Percentiles rank a stretch among this genome's conserved stretches.
Conservation (phyloP, 2,888 invertebrate species). For the Hemithea aestivaria region DNA sequence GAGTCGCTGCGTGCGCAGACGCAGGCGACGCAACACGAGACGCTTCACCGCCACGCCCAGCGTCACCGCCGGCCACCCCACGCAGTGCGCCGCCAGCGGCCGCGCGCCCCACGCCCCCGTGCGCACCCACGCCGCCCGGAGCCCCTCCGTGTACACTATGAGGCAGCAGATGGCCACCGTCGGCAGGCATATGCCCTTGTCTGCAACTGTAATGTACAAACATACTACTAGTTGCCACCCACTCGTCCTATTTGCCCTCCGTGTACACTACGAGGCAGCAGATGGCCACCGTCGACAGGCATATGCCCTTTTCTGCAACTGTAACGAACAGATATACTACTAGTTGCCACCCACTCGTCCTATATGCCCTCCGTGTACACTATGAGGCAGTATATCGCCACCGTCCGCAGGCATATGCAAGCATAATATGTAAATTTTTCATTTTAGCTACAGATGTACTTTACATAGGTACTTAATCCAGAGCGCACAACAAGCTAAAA, state of each 20-base stretch:
- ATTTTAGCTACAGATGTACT: too few relatives aligned
- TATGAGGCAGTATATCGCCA: slow-evolving; percentile 95
- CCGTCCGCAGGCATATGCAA: slow-evolving; percentile 96
- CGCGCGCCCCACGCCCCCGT: slow-evolving; percentile 90
- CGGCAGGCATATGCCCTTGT: slow-evolving; percentile 95
- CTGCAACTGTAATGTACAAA: slow-evolving; percentile 80
- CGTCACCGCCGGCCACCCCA: slow-evolving; percentile 94
- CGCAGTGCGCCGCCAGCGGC: slow-evolving; percentile 97
- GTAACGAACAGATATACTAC: too few relatives aligned
- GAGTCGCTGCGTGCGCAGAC: slow-evolving; percentile 93
- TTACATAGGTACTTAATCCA: too few relatives aligned
- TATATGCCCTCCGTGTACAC: slow-evolving; percentile 95
- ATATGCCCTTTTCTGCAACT: slow-evolving; percentile 91
- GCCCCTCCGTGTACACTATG: slow-evolving; percentile 96
- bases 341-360: slow-evolving; percentile 90
- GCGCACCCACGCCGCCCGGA: slow-evolving; percentile 87
- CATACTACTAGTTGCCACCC: too few relatives aligned
- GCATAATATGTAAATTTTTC: too few relatives aligned
- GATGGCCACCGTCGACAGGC: slow-evolving; percentile 94
- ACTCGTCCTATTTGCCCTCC: slow-evolving; percentile 91
- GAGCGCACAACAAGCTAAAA: too few relatives aligned
- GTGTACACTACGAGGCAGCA: slow-evolving; percentile 97
- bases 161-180: slow-evolving; percentile 96
- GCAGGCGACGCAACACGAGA: slow-evolving; percentile 93
- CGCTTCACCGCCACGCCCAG: slow-evolving; percentile 97